Percentiles rank a stretch among this genome's conserved stretches.
Conservation (phyloP, 2,888 invertebrate genomes). For the Hyposoter didymator region DNA sequence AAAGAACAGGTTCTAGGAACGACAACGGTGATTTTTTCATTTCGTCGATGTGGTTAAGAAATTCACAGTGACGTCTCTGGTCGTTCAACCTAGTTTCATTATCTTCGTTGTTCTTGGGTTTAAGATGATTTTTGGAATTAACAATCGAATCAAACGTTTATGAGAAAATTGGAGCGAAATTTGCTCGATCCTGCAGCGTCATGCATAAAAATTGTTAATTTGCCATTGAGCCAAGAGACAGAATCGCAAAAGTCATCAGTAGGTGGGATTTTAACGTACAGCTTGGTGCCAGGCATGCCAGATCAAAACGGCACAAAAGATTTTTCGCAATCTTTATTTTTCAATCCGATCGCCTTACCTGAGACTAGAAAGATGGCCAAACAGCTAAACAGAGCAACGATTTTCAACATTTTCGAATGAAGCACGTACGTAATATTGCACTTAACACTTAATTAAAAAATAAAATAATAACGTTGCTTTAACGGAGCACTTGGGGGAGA, state of each 20-base stretch:
- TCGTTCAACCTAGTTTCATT: neutral
- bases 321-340: neutral
- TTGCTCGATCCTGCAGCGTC: conserved; percentile 50
- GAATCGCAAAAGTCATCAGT: conserved; percentile 16
- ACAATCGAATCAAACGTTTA: neutral
- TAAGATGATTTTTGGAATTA: neutral
- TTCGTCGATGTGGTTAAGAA: neutral
- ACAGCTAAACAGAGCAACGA: conserved; percentile 57
- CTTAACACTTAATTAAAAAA: conserved; percentile 43
- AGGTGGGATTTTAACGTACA: conserved; percentile 15
- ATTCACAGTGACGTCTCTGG: neutral
- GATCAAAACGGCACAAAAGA: neutral
- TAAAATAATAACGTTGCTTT: conserved; percentile 12
- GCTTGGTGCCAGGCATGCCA: neutral
- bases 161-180: conserved; percentile 14
- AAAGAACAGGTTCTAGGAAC: conserved; percentile 5
- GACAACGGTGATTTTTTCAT: neutral
- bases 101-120: neutral
- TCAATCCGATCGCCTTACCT: conserved; percentile 55
- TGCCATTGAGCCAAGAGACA: conserved; percentile 23
- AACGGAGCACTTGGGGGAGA: conserved; percentile 40
- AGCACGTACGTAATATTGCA: conserved; percentile 43
- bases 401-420: conserved; percentile 56
- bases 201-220: conserved; percentile 29
- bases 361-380: conserved; percentile 63